Evolutionary conservation across 2,113 vertebrate species (phyloP).

Genomic region (Lepisosteus oculatus): DNA sequence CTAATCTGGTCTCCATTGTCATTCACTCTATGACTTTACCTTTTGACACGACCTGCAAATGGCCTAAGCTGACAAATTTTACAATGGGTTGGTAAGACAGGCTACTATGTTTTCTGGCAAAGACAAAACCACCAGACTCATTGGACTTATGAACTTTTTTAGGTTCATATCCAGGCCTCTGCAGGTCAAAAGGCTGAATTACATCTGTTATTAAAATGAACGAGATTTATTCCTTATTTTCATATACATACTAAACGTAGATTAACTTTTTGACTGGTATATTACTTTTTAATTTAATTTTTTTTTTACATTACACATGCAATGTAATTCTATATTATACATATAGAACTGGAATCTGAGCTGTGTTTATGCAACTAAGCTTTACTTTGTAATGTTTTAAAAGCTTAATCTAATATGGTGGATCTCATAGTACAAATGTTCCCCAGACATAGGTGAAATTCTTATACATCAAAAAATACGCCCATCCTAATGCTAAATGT

Average conservation of each 20-base stretch:
- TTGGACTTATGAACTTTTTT: conserved; percentile 6
- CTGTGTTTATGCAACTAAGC: conserved; percentile 1
- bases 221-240: background rate
- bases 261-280: background rate
- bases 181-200: background rate
- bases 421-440: background rate
- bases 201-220: background rate
- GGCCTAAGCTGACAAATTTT: conserved; percentile 28
- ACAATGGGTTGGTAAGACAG: conserved; percentile 6
- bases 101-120: conserved; percentile 5
- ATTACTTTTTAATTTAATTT: no score
- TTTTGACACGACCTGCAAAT: conserved; percentile 35
- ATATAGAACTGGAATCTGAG: background rate
- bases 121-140: conserved; percentile 10
- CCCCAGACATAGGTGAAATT: background rate
- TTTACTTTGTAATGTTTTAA: background rate
- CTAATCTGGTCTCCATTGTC: conserved; percentile 42
- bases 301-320: background rate
- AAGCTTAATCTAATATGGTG: background rate
- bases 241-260: background rate
- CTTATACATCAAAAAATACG: background rate
- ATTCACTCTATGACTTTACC: conserved; percentile 19
- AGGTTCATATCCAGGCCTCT: conserved; percentile 18
- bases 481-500: background rate
- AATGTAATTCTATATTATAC: background rate